Base-by-base conservation (phyloP, 2,888 invertebrate genomes). In the Rotaria sp. region DNA sequence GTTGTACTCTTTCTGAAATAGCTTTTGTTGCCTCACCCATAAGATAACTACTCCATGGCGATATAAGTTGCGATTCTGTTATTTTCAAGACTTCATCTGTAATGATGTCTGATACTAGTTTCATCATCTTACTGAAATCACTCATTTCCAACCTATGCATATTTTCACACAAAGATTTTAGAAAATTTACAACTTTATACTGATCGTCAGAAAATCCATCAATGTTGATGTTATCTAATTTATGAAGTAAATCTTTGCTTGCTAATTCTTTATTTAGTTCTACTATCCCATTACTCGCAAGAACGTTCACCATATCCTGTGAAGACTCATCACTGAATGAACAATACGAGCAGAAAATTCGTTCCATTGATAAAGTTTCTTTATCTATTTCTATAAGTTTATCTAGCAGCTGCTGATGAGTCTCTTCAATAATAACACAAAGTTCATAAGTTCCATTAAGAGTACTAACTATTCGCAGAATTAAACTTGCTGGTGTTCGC, bases 1-100 rank as follows among this genome's bases (percentile, higher is more conserved):
- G 84, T 38, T 84, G 84, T 13, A 84, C 38, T 35, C 48, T 13
- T 50, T 84, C 50, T 30, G 84, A 84, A 35, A 84, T 13, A 21
- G 52, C 4, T 35, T 45, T n/a, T 15, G 84, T 84, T 24, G 50
- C 21, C 5, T 18, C 2, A 57, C 50, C 50, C 2, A 50, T n/a
- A 35, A n/a, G 50, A 8, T 24, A 35, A 21, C 18, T 84, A 30
- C 50, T n/a, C 84, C 84, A 84, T 50, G 48, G 84, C 35, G 15
- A n/a, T 21, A 57, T 26, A 13, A 84, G 3, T 21, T 15, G 48
- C 2, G 84, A 55, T 4, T 84, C 50, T 30, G n/a, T 15, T 21
- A 84, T 50, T 13, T n/a, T n/a, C 11, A 50, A 48, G 21, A 84
- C 5, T 48, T 84, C 50, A 52, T 84, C 50, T 52, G 55, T 55